Evolutionary conservation across 2,113 vertebrate species (phyloP), one percentile per base, ranked within the genome.

Genomic region (Romanogobio albipinnatus): DNA sequence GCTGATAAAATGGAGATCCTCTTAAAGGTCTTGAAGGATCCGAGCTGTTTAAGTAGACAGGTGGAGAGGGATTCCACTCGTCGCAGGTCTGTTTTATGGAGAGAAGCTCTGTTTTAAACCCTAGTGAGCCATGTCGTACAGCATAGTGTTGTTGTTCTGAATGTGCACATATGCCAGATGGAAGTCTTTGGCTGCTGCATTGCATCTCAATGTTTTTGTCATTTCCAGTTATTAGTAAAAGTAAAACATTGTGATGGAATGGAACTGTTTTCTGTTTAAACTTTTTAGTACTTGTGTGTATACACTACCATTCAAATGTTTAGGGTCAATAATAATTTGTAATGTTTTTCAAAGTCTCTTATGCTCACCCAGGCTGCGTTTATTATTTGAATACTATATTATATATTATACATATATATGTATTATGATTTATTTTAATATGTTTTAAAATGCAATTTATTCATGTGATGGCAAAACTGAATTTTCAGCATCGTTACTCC

Each of bases 1-100:
- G 14, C 61, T 47, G 77, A 80, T 62, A 47, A 68, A 68, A 51
- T 13, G 17, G 24, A 26, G 45, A 81, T 81, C 79, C 79, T 81
- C 59, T 81, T 81, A 81, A 68, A 68, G 45, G 61, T 68, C 45
- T 66, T 68, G 58, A 80, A 80, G 58, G 77, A 80, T 80, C 39
- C 9, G 17, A 76, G 58, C n/a, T 62, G 39, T 79, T 62, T 26
- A 79, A 64, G 74, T 36, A 17, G 26, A 17, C 26, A 29, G 13
- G 33, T 75, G 33, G 33, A 43, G 77, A 62, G 36, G 29, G 74
- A 36, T 53, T 76, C 29, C 26, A 36, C 75, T 53, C 9, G 13
- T n/a, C 19, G 3, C 19, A 58, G 75, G 22, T 15, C 43, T 47
- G 11, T 49, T 71, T 74, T 49, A n/a, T 8, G 43, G 11, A 74